These are phyloP conservation scores for Osedax fenrisi DNA, from an alignment of 2,888 invertebrate genomes.

Conservation along the genomic window DNA sequence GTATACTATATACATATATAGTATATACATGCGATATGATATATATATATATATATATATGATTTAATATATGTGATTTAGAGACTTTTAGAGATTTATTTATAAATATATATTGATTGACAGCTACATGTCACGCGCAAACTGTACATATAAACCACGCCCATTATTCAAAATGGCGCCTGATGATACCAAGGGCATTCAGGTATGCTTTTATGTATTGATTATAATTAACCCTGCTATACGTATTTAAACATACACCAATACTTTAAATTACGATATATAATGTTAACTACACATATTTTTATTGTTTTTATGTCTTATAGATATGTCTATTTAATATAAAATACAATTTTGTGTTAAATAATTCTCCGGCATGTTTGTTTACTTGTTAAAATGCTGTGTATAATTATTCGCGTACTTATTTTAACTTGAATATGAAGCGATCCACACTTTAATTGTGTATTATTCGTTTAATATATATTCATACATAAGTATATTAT, in stretches of 20 bases:
- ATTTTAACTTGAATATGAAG: too few relatives aligned
- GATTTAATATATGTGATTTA: neutral
- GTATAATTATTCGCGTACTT: too few relatives aligned
- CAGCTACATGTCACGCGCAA: neutral
- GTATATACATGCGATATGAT: neutral
- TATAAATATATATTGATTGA: neutral
- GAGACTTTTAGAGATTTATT: neutral
- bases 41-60: neutral
- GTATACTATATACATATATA: neutral
- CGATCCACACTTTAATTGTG: too few relatives aligned
- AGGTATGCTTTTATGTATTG: conserved; percentile 15
- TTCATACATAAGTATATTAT: too few relatives aligned
- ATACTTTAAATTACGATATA: neutral
- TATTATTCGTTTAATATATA: too few relatives aligned
- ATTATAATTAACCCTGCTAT: neutral
- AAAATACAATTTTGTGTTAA: too few relatives aligned
- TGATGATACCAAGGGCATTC: conserved; percentile 33
- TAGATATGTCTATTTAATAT: too few relatives aligned
- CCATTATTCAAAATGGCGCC: conserved; percentile 35
- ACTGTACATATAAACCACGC: conserved; percentile 14
- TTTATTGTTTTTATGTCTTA: too few relatives aligned
- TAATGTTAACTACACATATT: neutral
- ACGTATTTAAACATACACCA: neutral
- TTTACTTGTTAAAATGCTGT: too few relatives aligned
- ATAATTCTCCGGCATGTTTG: neutral